phyloP scores from a whole-genome alignment of 2,797 vertebrate genomes.

The Pipistrellus kuhlii region DNA sequence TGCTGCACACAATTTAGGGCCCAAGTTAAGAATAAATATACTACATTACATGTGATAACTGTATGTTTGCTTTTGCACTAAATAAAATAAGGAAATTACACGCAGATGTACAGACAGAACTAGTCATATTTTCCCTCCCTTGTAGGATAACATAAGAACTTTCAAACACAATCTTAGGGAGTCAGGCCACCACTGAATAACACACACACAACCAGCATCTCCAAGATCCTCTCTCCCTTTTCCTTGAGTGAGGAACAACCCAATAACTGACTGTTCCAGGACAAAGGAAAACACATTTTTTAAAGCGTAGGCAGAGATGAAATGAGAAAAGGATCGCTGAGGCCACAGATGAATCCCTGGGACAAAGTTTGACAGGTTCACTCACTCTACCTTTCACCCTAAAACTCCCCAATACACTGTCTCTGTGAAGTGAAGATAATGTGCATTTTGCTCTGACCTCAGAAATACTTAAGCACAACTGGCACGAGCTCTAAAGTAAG shows the following conservation, averaged over 20 bases:
- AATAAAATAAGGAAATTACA: constrained; percentile 58
- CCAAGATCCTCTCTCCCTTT: not conserved
- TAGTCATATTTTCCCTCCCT: constrained; percentile 25
- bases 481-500: constrained; percentile 56
- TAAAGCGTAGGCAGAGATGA: not conserved
- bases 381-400: not conserved
- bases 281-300: constrained; percentile 29
- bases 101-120: not conserved
- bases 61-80: not conserved
- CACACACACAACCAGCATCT: not conserved
- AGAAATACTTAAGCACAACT: constrained; percentile 13
- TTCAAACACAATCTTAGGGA: constrained; percentile 37
- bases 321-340: not conserved
- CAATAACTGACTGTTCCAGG: constrained; percentile 42
- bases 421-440: constrained; percentile 13
- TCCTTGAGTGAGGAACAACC: not conserved
- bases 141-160: constrained; percentile 30
- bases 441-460: constrained; percentile 8
- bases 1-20: constrained; percentile 18
- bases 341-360: not conserved
- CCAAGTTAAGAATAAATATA: constrained; percentile 35
- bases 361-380: constrained; percentile 47
- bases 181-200: not conserved
- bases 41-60: constrained; percentile 6
- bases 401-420: not conserved